Conservation (phyloP, 2,888 invertebrate species). For the Eristalis arbustorum region DNA sequence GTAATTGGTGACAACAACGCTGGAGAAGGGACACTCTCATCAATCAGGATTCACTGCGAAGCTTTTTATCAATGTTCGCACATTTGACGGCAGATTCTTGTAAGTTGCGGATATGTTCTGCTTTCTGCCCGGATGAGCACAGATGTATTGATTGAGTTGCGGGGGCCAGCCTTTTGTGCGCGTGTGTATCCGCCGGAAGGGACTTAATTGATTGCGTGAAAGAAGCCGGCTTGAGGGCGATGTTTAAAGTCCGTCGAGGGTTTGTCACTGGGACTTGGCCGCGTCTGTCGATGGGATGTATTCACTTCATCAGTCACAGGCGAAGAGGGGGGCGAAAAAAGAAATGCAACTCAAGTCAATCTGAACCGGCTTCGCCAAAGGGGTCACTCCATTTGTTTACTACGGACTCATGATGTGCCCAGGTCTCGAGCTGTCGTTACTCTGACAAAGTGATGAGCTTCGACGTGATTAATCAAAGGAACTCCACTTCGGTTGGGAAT, state of each 20-base stretch:
- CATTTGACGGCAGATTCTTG: constrained; percentile 1
- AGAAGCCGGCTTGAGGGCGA: background rate
- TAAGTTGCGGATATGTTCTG: background rate
- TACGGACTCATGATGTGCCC: background rate
- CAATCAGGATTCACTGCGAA: constrained; percentile 12
- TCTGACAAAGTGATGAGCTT: background rate
- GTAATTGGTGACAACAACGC: constrained; percentile 11
- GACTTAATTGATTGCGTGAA: background rate
- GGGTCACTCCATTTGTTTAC: background rate
- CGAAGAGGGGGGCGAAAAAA: background rate
- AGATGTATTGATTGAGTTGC: background rate
- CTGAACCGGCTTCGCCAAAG: background rate
- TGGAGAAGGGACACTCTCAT: background rate
- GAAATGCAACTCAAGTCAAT: background rate
- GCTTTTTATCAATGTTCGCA: constrained; percentile 16
- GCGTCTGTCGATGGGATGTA: background rate
- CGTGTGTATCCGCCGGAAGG: background rate
- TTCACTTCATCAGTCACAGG: background rate
- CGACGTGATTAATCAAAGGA: background rate
- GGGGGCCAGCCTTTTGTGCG: background rate
- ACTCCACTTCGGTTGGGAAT: background rate
- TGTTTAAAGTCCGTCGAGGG: background rate
- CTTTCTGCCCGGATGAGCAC: background rate
- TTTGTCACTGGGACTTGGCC: background rate
- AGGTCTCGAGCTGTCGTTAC: background rate